Evolutionary conservation across 2,888 invertebrate species (phyloP).

Genomic region (Gortyna flavago): DNA sequence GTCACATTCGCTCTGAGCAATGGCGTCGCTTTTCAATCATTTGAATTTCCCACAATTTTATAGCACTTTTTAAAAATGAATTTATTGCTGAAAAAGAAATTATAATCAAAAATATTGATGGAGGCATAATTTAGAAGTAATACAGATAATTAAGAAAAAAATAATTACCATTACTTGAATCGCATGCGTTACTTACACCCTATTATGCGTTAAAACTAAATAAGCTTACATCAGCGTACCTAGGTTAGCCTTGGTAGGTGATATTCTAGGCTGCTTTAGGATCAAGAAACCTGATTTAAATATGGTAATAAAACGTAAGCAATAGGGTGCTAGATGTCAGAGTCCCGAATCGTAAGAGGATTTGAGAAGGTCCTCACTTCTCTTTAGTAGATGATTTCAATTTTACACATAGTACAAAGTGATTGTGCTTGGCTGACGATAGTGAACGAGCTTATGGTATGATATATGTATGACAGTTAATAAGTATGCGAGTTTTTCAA

Average conservation of each 20-base stretch:
- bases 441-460: not conserved
- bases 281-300: constrained; percentile 30
- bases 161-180: no score
- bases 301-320: constrained; percentile 51
- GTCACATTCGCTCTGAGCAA: not conserved
- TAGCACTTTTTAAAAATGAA: not conserved
- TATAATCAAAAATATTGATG: not conserved
- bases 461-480: no score
- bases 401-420: not conserved
- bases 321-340: constrained; percentile 32
- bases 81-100: not conserved
- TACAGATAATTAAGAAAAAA: not conserved
- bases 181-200: no score
- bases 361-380: not conserved
- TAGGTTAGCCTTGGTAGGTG: not conserved
- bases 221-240: not conserved
- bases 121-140: not conserved
- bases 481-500: not conserved
- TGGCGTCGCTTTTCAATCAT: not conserved
- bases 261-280: constrained; percentile 1
- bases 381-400: not conserved
- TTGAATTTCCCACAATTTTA: not conserved
- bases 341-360: constrained; percentile 29
- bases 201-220: not conserved
- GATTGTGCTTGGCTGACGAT: no score